A percentile compares a stretch with the other conserved stretches of the same genome.
These are phyloP conservation scores for Sebastiscus tertius DNA, from an alignment of 2,797 vertebrate species.

Conservation along the genomic window DNA sequence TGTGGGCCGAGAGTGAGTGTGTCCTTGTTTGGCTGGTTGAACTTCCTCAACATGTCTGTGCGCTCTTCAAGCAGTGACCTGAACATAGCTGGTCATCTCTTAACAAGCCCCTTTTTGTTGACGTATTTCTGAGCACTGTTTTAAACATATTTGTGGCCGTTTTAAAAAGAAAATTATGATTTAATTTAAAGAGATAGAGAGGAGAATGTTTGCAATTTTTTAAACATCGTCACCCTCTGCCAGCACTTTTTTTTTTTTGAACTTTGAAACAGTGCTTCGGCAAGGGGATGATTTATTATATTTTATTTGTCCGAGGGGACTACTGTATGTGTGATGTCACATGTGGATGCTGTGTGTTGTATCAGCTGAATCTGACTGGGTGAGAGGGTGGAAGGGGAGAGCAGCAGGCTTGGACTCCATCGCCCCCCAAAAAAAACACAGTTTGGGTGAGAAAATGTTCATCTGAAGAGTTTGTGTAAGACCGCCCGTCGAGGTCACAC, in stretches of 20 bases:
- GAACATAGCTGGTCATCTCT: conserved; percentile 50
- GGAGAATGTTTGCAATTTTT: conserved; percentile 14
- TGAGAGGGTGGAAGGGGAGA: conserved; percentile 51
- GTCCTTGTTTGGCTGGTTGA: conserved; percentile 46
- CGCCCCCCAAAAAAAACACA: background rate
- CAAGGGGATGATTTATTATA: background rate
- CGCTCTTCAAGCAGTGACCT: conserved; percentile 53
- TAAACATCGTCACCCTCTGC: conserved; percentile 10
- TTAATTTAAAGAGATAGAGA: conserved; percentile 42
- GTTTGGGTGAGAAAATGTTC: conserved; percentile 21
- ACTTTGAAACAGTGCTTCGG: conserved; percentile 18
- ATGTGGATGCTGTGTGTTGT: conserved; percentile 32
- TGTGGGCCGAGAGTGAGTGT: conserved; percentile 47
- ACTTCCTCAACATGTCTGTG: conserved; percentile 53
- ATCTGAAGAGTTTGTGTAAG: conserved; percentile 34
- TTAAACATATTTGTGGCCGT: conserved; percentile 61
- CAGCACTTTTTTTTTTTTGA: conserved; percentile 19
- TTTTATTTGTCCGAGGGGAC: background rate
- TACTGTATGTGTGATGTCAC: conserved; percentile 48
- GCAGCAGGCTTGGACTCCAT: conserved; percentile 37
- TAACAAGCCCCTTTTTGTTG: conserved; percentile 28
- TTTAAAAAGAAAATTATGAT: conserved; percentile 34
- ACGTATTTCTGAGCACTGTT: conserved; percentile 68
- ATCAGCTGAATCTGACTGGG: conserved; percentile 40
- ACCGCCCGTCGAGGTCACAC: conserved; percentile 57